Evolutionary conservation across 37 sponge, comb jelly and placozoan species (phyloP), one percentile per base, ranked within the genome.

Genomic region (Tethya wilhelma): DNA sequence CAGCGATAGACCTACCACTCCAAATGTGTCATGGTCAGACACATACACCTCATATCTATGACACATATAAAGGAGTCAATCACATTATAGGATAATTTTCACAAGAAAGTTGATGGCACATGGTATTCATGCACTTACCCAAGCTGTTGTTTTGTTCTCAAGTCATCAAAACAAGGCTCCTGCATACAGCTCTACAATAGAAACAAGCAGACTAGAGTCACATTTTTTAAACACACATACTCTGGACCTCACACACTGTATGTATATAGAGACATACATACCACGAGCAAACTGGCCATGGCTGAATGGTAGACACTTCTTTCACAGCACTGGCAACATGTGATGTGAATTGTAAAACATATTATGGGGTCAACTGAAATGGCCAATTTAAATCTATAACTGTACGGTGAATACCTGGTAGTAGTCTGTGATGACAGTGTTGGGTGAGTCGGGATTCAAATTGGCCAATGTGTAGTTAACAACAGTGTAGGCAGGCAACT

Each of bases 131-230:
- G 1, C 4, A 38, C 81, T 67, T 71, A 93, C 93, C 93, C 93
- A 23, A 93, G 59, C 33, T 93, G 93, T 34, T 85, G 43, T 63
- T 93, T 87, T 38, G 93, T 93, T 60, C 93, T 84, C 64, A 93
- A 74, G 2, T n/a, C 26, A 66, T 93, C 89, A 89, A 88, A 93
- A n/a, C 85, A 84, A 19, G 89, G 89, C 66, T 93, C 93, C 1
- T 84, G 45, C 82, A 93, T 78, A 55, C 80, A 84, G 22, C 38
- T 40, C 93, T 92, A 58, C 1, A 74, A 20, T 12, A 38, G 12
- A 67, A 9, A 43, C 45, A 40, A 29, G 9, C 53, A 49, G 14
- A 49, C 14, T 49, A 19, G 53, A 19, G 9, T 19, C 14, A 14
- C 9, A 49, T 14, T 14, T 19, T 49, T 49, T 49, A 49, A 49